phyloP scores from a whole-genome alignment of 2,888 invertebrate species.

The Trissonchulus sp. region DNA sequence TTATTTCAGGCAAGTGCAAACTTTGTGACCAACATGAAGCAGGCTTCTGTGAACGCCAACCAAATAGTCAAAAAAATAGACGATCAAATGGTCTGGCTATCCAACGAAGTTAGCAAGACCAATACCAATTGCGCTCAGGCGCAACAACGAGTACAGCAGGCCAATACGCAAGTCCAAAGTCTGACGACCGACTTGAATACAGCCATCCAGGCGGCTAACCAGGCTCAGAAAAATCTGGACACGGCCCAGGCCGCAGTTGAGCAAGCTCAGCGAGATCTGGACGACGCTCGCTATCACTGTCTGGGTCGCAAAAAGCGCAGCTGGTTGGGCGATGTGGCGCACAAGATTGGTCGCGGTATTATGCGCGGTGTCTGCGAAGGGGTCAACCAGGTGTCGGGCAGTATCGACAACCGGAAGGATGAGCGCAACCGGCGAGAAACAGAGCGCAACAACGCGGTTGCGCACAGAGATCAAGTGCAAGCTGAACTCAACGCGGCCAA shows the following conservation, averaged over 20 bases:
- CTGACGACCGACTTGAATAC: background rate
- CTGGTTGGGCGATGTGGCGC: too few species aligned
- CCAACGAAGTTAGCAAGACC: background rate
- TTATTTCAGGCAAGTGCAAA: background rate
- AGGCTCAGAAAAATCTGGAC: background rate
- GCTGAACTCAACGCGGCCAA: background rate
- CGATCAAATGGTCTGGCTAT: background rate
- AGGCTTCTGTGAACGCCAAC: background rate
- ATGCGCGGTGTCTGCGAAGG: too few species aligned
- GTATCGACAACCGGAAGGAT: background rate
- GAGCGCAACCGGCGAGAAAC: background rate
- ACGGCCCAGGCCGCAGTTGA: background rate
- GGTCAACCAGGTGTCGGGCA: background rate
- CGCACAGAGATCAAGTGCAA: background rate
- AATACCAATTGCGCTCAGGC: background rate
- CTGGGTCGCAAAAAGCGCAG: background rate
- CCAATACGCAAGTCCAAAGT: background rate
- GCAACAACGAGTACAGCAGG: background rate
- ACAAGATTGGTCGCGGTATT: background rate
- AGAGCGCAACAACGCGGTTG: background rate
- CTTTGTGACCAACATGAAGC: conserved; percentile 4
- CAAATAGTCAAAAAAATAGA: background rate
- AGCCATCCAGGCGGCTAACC: background rate
- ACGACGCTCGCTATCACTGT: background rate
- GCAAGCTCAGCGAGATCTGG: background rate